Evolutionary conservation across 2,888 invertebrate species (phyloP).

Genomic region (Ormia ochracea): DNA sequence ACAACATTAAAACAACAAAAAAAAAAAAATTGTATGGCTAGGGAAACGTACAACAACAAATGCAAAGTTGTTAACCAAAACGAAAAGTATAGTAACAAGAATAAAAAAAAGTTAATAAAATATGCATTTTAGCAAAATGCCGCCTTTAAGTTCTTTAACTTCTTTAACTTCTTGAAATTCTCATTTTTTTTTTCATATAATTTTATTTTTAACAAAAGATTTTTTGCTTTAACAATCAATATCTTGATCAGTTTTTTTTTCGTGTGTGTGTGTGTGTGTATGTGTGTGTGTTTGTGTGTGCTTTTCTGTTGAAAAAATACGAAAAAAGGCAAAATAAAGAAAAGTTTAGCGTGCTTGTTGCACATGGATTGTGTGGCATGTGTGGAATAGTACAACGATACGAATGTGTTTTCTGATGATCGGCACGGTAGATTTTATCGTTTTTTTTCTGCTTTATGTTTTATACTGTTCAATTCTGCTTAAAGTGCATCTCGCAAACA

Average conservation of each 20-base stretch:
- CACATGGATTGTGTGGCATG: conserved; percentile 35
- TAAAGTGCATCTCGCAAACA: conserved; percentile 54
- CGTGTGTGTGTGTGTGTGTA: not conserved
- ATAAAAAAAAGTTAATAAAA: conserved; percentile 39
- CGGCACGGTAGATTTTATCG: not conserved
- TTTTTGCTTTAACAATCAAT: conserved; percentile 47
- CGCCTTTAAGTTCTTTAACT: conserved; percentile 43
- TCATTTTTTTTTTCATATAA: conserved; percentile 3
- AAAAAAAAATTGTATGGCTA: not conserved
- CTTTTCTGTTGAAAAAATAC: conserved; percentile 17
- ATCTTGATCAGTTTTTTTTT: conserved; percentile 43
- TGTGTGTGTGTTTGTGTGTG: not conserved
- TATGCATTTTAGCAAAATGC: conserved; percentile 48
- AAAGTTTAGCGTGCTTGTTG: conserved; percentile 3
- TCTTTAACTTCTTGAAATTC: not conserved
- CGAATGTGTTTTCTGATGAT: conserved; percentile 25
- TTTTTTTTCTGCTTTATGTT: not conserved
- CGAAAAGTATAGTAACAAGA: too few species aligned
- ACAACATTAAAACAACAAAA: conserved; percentile 35
- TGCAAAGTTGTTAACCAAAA: conserved; percentile 44
- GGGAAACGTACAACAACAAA: not conserved
- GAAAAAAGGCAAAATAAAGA: not conserved
- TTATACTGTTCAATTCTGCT: conserved; percentile 42
- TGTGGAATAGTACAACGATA: conserved; percentile 9
- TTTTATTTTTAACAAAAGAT: conserved; percentile 39